Evolutionary conservation across 1,140 invertebrate genomes (phyloP), one percentile per base, ranked within the genome.

Genomic region (Rhysida immarginata): DNA sequence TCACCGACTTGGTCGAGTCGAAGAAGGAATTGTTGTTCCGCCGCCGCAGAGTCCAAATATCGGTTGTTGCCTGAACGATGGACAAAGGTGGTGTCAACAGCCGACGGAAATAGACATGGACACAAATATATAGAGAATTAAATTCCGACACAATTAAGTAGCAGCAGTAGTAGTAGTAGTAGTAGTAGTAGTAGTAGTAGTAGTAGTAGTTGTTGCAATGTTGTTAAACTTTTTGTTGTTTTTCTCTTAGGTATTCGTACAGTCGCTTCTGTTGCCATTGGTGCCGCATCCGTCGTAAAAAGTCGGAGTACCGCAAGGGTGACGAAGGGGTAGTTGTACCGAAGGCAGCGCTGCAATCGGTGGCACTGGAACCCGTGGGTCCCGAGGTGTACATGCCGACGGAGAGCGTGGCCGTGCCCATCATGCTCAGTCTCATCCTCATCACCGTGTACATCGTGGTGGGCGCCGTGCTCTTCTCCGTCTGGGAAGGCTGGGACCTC

Each of bases 371-470:
- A 26, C 54, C 58, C 1, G 60, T 68, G n/a, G 67, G 67, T 1
- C 26, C 55, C 26, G 67, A 68, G 48, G 29, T 23, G 1, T 68
- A 66, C 58, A 68, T 68, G 67, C 62, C 67, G 0, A 68, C 67
- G 1, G 56, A 63, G 2, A 41, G 61, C n/a, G 64, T 66, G 24
- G 29, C 18, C 11, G 61, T 65, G 21, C 63, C 62, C 21, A 64
- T 65, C 35, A 57, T 55, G 25, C 52, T 64, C 26, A 75, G 75
- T 59, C 59, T 78, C 29, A 63, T 75, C 44, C 64, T 78, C 18
- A 59, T 65, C 16, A 42, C 54, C 14, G 25, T 73, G 14, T 74
- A 73, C 59, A 60, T 74, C 48, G 58, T 78, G 8, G 68, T 77
- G 56, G 77, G 63, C 0, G 57, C 55, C 44, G 1, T 61, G 57